Evolutionary conservation across 2,888 invertebrate species (phyloP).

Genomic region (Itoplectis maculator): DNA sequence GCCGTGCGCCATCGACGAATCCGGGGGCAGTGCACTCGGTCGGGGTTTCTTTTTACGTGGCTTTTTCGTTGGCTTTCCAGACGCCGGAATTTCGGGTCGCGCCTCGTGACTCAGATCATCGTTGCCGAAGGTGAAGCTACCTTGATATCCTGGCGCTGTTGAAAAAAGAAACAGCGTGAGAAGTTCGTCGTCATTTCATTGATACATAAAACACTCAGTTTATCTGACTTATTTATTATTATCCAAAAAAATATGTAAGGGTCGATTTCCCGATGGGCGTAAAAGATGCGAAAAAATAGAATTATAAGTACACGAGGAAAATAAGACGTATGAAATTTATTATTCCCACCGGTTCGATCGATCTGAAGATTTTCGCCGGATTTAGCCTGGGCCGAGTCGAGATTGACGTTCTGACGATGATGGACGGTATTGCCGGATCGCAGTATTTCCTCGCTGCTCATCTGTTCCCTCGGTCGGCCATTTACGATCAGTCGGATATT

Average conservation of each 20-base stretch:
- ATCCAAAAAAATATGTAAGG: neutral
- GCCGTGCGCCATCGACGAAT: slow-evolving; percentile 78
- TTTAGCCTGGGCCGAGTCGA: slow-evolving; percentile 84
- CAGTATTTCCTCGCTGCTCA: slow-evolving; percentile 91
- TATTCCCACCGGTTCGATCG: slow-evolving; percentile 76
- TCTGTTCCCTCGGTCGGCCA: slow-evolving; percentile 91
- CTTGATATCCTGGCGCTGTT: slow-evolving; percentile 76
- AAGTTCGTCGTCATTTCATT: neutral
- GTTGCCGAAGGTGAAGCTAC: slow-evolving; percentile 76
- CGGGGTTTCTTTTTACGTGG: slow-evolving; percentile 77
- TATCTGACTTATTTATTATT: neutral
- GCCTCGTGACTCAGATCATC: slow-evolving; percentile 80
- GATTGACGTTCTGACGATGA: slow-evolving; percentile 82
- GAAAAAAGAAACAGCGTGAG: neutral
- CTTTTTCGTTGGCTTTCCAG: slow-evolving; percentile 79
- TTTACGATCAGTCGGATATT: slow-evolving; percentile 93
- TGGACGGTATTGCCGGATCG: slow-evolving; percentile 82
- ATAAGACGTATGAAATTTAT: slow-evolving; percentile 23
- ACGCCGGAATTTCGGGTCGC: slow-evolving; percentile 74
- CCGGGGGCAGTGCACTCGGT: slow-evolving; percentile 76
- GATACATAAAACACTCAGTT: neutral
- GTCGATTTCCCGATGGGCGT: neutral
- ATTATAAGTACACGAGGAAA: neutral
- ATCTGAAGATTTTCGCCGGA: slow-evolving; percentile 84
- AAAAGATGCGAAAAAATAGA: neutral